A percentile compares a stretch with the other conserved stretches of the same genome.
Evolutionary conservation across 2,797 vertebrate genomes (phyloP).

Genomic region (Aulostomus chinensis): DNA sequence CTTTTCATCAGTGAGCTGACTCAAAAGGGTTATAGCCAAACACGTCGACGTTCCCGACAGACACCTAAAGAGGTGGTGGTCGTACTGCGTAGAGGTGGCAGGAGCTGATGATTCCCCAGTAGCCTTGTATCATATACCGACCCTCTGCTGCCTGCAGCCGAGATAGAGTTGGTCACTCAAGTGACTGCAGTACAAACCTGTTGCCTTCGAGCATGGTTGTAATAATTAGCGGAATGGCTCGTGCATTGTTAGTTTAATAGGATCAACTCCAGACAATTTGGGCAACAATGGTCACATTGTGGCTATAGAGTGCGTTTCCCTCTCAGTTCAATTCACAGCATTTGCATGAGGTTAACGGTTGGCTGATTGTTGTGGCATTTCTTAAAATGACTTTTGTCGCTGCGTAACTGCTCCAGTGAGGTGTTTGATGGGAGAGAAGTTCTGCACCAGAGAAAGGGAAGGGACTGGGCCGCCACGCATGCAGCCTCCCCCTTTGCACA

Average conservation of each 20-base stretch:
- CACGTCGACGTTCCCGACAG: conserved; percentile 4
- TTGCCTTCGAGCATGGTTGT: conserved; percentile 69
- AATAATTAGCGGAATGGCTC: conserved; percentile 53
- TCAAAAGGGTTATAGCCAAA: conserved; percentile 46
- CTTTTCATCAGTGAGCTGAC: conserved; percentile 52
- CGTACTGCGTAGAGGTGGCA: conserved; percentile 4
- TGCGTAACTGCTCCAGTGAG: conserved; percentile 34
- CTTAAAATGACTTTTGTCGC: conserved; percentile 23
- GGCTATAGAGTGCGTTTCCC: neutral
- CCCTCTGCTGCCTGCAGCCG: conserved; percentile 40
- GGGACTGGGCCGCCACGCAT: conserved; percentile 31
- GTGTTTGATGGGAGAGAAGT: conserved; percentile 42
- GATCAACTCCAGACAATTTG: conserved; percentile 50
- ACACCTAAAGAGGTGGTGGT: conserved; percentile 9
- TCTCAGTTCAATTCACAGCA: conserved; percentile 17
- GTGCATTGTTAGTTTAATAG: conserved; percentile 55
- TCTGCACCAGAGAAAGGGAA: conserved; percentile 60
- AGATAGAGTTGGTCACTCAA: conserved; percentile 29
- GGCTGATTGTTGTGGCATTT: conserved; percentile 25
- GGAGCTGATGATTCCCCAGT: conserved; percentile 38
- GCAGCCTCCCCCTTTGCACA: conserved; percentile 62
- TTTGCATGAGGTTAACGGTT: conserved; percentile 24
- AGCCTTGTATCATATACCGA: conserved; percentile 49
- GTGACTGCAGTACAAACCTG: conserved; percentile 69
- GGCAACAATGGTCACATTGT: conserved; percentile 59